Conservation (phyloP, 2,888 invertebrate genomes). For the Troides oblongomaculatus region DNA sequence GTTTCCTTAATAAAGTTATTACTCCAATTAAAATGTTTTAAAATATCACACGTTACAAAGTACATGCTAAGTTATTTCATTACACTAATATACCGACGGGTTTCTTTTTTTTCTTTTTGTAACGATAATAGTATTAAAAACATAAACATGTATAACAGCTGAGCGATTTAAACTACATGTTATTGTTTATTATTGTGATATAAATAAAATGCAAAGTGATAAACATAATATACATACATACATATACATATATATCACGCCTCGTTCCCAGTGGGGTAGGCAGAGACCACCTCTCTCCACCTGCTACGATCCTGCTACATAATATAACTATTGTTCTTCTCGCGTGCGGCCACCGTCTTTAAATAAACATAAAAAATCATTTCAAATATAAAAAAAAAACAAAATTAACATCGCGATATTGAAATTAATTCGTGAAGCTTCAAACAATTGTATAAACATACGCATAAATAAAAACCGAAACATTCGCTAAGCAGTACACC, state of each 20-base stretch:
- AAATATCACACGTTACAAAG: neutral
- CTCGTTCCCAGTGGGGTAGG: too few relatives aligned
- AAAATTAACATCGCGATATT: neutral
- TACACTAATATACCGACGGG: neutral
- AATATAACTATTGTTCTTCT: conserved; percentile 44
- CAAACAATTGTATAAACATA: too few relatives aligned
- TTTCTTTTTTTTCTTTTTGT: neutral
- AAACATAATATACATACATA: conserved; percentile 39
- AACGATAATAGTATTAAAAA: neutral
- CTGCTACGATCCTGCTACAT: too few relatives aligned
- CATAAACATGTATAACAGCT: neutral
- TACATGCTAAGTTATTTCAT: neutral
- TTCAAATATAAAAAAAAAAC: conserved; percentile 19
- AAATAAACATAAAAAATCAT: conserved; percentile 38
- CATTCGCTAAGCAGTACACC: neutral
- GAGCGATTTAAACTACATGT: neutral
- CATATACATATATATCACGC: too few relatives aligned
- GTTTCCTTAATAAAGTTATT: neutral
- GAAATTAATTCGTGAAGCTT: conserved; percentile 23
- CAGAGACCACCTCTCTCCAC: too few relatives aligned
- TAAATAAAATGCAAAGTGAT: conserved; percentile 64
- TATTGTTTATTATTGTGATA: conserved; percentile 27
- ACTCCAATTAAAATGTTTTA: neutral
- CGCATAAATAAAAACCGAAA: conserved; percentile 1
- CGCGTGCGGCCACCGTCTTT: conserved; percentile 43